phyloP scores from a whole-genome alignment of 2,888 invertebrate genomes.

The Entomobrya multifasciata region DNA sequence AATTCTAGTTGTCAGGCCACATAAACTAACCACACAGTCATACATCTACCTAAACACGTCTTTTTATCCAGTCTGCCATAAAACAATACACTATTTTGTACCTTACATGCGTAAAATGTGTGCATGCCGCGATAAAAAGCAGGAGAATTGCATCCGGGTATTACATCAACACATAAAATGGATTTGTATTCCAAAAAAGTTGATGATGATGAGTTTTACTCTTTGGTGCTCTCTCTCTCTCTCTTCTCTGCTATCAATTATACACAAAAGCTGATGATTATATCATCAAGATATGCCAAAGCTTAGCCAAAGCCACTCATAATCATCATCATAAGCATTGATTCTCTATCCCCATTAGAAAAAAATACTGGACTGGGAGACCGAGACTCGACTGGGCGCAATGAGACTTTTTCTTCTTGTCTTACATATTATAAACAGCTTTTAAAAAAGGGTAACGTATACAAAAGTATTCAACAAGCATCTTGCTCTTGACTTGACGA shows the following conservation, averaged over 20 bases:
- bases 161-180: slow-evolving; percentile 70
- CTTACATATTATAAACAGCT: slow-evolving; percentile 45
- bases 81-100: not conserved
- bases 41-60: slow-evolving; percentile 50
- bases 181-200: slow-evolving; percentile 57
- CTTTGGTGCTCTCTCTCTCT: slow-evolving; percentile 41
- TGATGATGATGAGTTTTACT: slow-evolving; percentile 66
- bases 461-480: slow-evolving; percentile 8
- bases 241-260: slow-evolving; percentile 66
- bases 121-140: not conserved
- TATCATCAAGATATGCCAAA: slow-evolving; percentile 71
- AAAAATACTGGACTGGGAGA: slow-evolving; percentile 42
- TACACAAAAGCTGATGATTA: slow-evolving; percentile 70
- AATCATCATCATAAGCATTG: slow-evolving; percentile 39
- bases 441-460: slow-evolving; percentile 45
- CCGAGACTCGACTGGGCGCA: not conserved
- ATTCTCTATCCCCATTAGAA: slow-evolving; percentile 30
- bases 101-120: not conserved
- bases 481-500: slow-evolving; percentile 35
- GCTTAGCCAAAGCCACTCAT: slow-evolving; percentile 49
- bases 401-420: not conserved
- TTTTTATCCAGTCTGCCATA: slow-evolving; percentile 46
- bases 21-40: slow-evolving; percentile 58
- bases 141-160: slow-evolving; percentile 66
- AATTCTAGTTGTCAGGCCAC: slow-evolving; percentile 67